phyloP scores from a whole-genome alignment of 2,888 invertebrate genomes.

The Dryomyza anilis region DNA sequence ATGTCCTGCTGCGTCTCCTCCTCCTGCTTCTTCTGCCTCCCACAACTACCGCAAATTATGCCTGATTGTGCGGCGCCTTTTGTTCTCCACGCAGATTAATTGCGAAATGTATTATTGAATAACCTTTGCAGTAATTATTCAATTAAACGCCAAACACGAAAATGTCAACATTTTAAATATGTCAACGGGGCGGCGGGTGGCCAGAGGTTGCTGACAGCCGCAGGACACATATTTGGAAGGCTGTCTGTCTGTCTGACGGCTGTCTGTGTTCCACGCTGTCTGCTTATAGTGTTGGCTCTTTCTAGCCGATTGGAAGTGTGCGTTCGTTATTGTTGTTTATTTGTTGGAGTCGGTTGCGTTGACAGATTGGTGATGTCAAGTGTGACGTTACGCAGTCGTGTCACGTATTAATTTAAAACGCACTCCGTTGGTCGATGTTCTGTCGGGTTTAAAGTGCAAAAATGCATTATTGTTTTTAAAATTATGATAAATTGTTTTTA shows the following conservation, averaged over 20 bases:
- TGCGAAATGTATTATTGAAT: too few relatives aligned
- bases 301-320: neutral
- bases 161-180: neutral
- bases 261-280: too few relatives aligned
- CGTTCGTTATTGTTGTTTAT: neutral
- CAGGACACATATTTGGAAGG: neutral
- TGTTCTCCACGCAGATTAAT: too few relatives aligned
- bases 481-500: conserved; percentile 18
- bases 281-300: too few relatives aligned
- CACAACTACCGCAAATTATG: neutral
- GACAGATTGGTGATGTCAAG: neutral
- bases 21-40: neutral
- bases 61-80: too few relatives aligned
- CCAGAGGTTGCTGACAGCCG: neutral
- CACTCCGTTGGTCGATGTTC: neutral
- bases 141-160: neutral
- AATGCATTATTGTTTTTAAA: neutral
- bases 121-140: neutral
- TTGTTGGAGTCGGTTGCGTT: neutral
- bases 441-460: neutral
- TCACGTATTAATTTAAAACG: neutral
- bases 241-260: too few relatives aligned
- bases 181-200: neutral
- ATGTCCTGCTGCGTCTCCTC: neutral
- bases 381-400: neutral